Evolutionary conservation across 2,888 invertebrate genomes (phyloP).

Genomic region (Horisme vitalbata): DNA sequence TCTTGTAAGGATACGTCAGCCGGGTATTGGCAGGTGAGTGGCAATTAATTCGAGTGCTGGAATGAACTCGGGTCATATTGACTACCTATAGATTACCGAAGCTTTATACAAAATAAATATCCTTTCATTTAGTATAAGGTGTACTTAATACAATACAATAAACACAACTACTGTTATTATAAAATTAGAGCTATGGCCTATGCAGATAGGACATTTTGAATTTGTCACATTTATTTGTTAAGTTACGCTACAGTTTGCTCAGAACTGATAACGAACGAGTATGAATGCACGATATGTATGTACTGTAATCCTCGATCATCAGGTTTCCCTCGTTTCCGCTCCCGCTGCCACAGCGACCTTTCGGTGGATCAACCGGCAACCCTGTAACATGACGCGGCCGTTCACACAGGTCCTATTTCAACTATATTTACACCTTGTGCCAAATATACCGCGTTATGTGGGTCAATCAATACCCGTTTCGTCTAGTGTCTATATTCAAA

Average conservation of each 20-base stretch:
- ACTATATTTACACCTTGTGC: constrained; percentile 5
- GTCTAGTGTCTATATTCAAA: constrained; percentile 14
- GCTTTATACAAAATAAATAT: too few relatives aligned
- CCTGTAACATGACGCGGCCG: constrained; percentile 15
- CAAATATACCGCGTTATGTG: constrained; percentile 29
- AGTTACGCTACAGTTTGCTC: too few relatives aligned
- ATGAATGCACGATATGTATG: too few relatives aligned
- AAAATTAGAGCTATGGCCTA: too few relatives aligned
- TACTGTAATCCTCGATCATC: background rate
- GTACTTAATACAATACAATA: too few relatives aligned
- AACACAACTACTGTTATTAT: too few relatives aligned
- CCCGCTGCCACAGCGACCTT: constrained; percentile 12
- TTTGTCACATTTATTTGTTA: too few relatives aligned
- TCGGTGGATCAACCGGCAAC: constrained; percentile 1
- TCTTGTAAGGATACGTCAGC: background rate
- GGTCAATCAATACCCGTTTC: constrained; percentile 28
- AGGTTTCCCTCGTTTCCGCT: constrained; percentile 4
- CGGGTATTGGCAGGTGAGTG: constrained; percentile 5
- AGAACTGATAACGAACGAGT: too few relatives aligned
- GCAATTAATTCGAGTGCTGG: constrained; percentile 10
- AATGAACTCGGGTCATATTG: constrained; percentile 4
- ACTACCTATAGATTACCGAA: constrained; percentile 5
- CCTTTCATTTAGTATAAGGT: too few relatives aligned
- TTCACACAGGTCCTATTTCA: constrained; percentile 16
- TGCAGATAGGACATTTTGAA: too few relatives aligned